Percentiles rank a stretch among this genome's conserved stretches.
Conservation (phyloP, 2,888 invertebrate species). For the Tupiocoris notatus region DNA sequence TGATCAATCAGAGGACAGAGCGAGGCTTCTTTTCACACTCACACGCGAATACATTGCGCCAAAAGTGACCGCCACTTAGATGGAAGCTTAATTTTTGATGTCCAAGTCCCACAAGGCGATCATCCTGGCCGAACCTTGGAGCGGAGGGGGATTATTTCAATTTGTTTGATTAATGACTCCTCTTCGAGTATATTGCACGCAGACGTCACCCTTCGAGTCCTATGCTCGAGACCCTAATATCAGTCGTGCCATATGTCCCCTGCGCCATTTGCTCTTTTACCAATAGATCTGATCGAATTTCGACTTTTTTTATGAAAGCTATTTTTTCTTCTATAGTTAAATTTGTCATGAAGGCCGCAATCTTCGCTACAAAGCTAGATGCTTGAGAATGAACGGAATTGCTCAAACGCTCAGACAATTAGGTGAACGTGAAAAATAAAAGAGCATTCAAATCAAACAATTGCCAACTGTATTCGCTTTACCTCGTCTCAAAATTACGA, state of each 20-base stretch:
- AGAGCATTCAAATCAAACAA: too few species aligned
- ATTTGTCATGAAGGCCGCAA: too few species aligned
- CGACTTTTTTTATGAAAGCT: too few species aligned
- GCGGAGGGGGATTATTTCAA: conserved; percentile 43
- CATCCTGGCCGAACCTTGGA: background rate
- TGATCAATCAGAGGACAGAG: conserved; percentile 30
- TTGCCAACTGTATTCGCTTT: too few species aligned
- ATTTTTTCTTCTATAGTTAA: too few species aligned
- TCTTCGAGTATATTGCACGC: conserved; percentile 32
- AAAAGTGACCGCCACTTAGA: conserved; percentile 33
- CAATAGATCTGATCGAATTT: background rate
- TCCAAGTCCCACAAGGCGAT: conserved; percentile 4
- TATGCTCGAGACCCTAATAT: conserved; percentile 29
- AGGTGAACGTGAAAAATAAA: too few species aligned
- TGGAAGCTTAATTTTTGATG: conserved; percentile 40
- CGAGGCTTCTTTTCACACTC: background rate
- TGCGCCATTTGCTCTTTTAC: conserved; percentile 20
- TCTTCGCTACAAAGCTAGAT: too few species aligned
- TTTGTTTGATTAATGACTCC: conserved; percentile 47
- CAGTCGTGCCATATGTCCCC: conserved; percentile 41
- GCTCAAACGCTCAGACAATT: too few species aligned
- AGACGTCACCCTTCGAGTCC: conserved; percentile 15
- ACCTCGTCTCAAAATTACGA: too few species aligned
- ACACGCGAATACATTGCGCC: background rate
- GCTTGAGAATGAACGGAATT: too few species aligned